These are phyloP conservation scores for Zaprionus ghesquierei DNA, from an alignment of 1,140 invertebrate genomes.

Conservation along the genomic window DNA sequence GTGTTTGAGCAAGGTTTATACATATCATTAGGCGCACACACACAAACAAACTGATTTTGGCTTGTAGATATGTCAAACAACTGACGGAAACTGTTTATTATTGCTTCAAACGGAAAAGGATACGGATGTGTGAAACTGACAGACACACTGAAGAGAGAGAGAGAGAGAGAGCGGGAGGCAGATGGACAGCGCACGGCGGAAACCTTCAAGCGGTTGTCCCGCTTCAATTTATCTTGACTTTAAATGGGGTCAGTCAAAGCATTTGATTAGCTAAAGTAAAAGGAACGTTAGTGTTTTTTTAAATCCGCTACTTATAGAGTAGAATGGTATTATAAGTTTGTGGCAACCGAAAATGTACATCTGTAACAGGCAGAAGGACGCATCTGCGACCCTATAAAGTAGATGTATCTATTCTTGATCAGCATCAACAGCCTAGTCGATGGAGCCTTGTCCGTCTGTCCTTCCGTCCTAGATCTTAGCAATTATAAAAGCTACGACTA, in stretches of 20 bases:
- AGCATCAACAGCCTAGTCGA: no score
- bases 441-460: no score
- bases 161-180: background rate
- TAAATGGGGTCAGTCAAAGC: constrained; percentile 3
- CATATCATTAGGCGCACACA: constrained; percentile 71
- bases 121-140: constrained; percentile 59
- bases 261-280: background rate
- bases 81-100: constrained; percentile 80
- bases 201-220: background rate
- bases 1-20: constrained; percentile 64
- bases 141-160: constrained; percentile 17
- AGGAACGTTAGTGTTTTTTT: background rate
- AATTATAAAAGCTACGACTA: no score
- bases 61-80: constrained; percentile 72
- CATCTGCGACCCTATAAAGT: no score
- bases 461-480: no score
- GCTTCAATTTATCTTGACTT: constrained; percentile 12
- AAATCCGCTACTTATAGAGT: no score
- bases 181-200: constrained; percentile 9
- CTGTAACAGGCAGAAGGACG: no score
- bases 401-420: no score
- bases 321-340: no score
- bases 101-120: constrained; percentile 74
- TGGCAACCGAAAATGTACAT: no score
- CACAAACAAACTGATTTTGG: constrained; percentile 58